Conservation (phyloP, 2,888 invertebrate genomes). For the Asteroscopus sphinx region DNA sequence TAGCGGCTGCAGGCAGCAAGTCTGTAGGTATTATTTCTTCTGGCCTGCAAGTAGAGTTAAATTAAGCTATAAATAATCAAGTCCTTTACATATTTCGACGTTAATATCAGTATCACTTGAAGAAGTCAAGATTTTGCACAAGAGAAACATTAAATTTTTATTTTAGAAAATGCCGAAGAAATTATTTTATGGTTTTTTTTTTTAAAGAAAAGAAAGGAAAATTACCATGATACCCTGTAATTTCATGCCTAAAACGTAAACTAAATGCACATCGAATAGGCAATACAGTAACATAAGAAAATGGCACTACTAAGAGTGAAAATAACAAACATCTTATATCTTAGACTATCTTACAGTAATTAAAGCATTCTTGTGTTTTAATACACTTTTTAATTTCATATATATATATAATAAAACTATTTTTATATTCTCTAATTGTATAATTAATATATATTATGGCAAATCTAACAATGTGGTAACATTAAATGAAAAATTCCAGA, state of each 20-base stretch:
- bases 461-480: constrained; percentile 61
- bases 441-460: constrained; percentile 63
- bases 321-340: constrained; percentile 58
- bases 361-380: constrained; percentile 86
- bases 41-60: not conserved
- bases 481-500: constrained; percentile 49
- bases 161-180: not conserved
- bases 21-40: not conserved
- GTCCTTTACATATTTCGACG: constrained; percentile 1
- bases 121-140: constrained; percentile 38
- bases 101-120: constrained; percentile 24
- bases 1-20: too few relatives aligned
- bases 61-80: constrained; percentile 18
- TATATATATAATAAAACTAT: constrained; percentile 63
- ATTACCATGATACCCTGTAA: constrained; percentile 84
- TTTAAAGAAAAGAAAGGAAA: constrained; percentile 55
- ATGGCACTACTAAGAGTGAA: constrained; percentile 80
- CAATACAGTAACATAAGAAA: constrained; percentile 60
- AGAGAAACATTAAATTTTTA: constrained; percentile 12
- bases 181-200: constrained; percentile 33
- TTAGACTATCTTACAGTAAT: constrained; percentile 87
- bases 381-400: constrained; percentile 71
- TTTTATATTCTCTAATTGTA: constrained; percentile 59
- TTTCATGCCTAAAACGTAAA: constrained; percentile 79
- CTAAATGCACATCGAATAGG: constrained; percentile 75